A percentile compares a stretch with the other conserved stretches of the same genome.
Conservation (phyloP, 2,888 invertebrate genomes). For the Congeria kusceri region DNA sequence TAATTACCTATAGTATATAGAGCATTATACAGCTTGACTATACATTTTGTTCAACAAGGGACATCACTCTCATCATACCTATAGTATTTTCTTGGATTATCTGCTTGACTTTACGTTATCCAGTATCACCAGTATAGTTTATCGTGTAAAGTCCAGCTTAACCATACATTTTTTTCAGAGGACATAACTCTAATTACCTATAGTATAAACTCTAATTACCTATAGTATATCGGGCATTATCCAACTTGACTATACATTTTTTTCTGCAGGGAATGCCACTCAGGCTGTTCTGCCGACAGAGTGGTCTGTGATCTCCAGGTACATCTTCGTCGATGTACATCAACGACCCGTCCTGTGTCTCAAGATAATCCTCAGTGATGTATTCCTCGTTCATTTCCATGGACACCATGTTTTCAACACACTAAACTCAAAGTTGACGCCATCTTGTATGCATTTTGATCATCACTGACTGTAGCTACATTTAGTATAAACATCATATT, state of each 20-base stretch:
- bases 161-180: background rate
- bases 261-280: conserved; percentile 57
- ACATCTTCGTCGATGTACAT: conserved; percentile 54
- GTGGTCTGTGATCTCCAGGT: conserved; percentile 26
- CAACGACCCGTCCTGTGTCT: background rate
- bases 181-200: background rate
- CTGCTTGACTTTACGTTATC: too few species aligned
- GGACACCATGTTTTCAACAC: conserved; percentile 50
- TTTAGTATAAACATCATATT: too few species aligned
- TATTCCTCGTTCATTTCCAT: conserved; percentile 57
- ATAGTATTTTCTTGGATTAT: too few species aligned
- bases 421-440: too few species aligned
- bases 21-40: too few species aligned
- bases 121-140: too few species aligned
- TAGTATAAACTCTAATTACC: conserved; percentile 87
- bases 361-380: conserved; percentile 31
- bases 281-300: conserved; percentile 62
- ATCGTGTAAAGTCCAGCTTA: background rate
- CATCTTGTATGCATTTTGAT: too few species aligned
- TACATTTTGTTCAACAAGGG: too few species aligned
- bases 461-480: too few species aligned
- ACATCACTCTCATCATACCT: too few species aligned
- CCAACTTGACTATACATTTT: conserved; percentile 92
- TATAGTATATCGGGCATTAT: conserved; percentile 95
- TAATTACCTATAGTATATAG: too few species aligned